Conservation (phyloP, 2,797 vertebrate genomes). For the Argyrosomus regius region DNA sequence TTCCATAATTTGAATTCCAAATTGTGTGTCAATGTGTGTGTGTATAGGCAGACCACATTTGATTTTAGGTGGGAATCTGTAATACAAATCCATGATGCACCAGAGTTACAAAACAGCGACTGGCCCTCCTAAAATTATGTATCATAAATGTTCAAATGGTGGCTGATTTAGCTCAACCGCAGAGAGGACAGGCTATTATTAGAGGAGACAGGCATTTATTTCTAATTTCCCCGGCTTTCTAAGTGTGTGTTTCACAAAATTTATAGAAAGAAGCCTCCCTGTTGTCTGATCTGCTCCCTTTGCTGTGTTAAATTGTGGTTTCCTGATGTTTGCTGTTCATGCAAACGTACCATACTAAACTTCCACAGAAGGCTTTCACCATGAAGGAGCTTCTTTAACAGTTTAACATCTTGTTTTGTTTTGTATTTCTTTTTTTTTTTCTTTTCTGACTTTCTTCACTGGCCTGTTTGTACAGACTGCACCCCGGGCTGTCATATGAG, state of each 20-base stretch:
- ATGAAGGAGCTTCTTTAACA: conserved; percentile 16
- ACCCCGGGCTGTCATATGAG: conserved; percentile 7
- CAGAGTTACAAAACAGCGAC: conserved; percentile 34
- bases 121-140: conserved; percentile 43
- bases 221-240: conserved; percentile 46
- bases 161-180: conserved; percentile 54
- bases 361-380: conserved; percentile 10
- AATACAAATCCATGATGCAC: conserved; percentile 39
- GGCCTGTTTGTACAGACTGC: conserved; percentile 28
- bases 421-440: neutral
- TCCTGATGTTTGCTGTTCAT: neutral
- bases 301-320: conserved; percentile 24
- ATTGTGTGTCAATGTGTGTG: neutral
- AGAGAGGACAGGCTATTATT: conserved; percentile 51
- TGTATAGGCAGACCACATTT: conserved; percentile 33
- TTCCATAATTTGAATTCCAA: conserved; percentile 47
- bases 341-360: neutral
- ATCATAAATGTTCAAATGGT: conserved; percentile 65
- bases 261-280: conserved; percentile 22
- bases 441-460: neutral
- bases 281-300: conserved; percentile 38
- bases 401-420: conserved; percentile 1
- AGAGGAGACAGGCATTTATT: conserved; percentile 61
- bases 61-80: conserved; percentile 37
- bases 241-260: conserved; percentile 28